Conservation (phyloP, 2,113 vertebrate species). For the Noturus placidus region DNA sequence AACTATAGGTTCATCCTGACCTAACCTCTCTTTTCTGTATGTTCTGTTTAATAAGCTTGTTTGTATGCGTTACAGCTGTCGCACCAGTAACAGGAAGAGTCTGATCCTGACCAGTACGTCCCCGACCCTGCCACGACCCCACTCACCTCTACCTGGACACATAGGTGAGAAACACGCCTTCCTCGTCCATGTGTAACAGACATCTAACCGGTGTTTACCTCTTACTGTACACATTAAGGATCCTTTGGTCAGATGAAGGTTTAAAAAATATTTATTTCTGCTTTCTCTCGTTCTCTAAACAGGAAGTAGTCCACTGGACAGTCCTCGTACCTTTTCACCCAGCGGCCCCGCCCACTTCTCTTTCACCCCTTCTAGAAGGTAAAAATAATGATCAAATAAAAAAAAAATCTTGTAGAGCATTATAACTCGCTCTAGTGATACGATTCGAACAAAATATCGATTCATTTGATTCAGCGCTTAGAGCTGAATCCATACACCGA, state of each 20-base stretch:
- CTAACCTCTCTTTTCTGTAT: too few species aligned
- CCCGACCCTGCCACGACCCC: slow-evolving; percentile 86
- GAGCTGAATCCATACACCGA: background rate
- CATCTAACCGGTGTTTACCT: too few species aligned
- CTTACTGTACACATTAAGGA: background rate
- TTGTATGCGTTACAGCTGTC: slow-evolving; percentile 61
- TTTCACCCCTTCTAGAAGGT: slow-evolving; percentile 93
- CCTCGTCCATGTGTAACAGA: background rate
- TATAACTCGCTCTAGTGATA: background rate
- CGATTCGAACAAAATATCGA: background rate
- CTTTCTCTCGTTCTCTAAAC: slow-evolving; percentile 32
- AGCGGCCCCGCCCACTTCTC: slow-evolving; percentile 90
- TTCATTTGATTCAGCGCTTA: background rate
- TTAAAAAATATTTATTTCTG: background rate
- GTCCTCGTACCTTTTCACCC: slow-evolving; percentile 91
- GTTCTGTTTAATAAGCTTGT: slow-evolving; percentile 12
- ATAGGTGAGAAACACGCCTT: slow-evolving; percentile 76
- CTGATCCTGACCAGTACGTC: slow-evolving; percentile 85
- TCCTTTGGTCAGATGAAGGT: background rate
- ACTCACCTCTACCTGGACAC: slow-evolving; percentile 89
- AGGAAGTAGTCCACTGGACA: slow-evolving; percentile 93
- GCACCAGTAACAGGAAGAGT: slow-evolving; percentile 63
- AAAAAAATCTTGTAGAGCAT: background rate
- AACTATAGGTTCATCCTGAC: background rate
- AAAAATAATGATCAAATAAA: slow-evolving; percentile 19